These are phyloP conservation scores for Dromius quadrimaculatus DNA, from an alignment of 2,888 invertebrate species.

Conservation along the genomic window DNA sequence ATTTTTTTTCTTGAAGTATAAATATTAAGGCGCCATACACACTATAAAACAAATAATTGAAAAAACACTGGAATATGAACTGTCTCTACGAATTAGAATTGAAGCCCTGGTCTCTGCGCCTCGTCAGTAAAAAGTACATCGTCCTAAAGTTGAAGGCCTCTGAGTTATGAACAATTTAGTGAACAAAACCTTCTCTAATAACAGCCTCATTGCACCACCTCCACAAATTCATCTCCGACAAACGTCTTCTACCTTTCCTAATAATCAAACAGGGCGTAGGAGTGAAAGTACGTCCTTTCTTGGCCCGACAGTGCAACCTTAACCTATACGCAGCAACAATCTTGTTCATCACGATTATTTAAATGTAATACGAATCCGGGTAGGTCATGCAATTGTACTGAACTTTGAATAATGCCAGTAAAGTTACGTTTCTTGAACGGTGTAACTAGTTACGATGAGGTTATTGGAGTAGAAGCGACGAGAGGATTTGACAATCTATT, in stretches of 20 bases:
- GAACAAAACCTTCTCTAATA: constrained; percentile 36
- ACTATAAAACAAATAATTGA: no score
- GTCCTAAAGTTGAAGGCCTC: constrained; percentile 23
- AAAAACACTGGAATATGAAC: no score
- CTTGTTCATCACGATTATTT: constrained; percentile 57
- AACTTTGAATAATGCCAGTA: constrained; percentile 50
- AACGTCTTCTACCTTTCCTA: neutral
- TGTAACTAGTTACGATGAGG: constrained; percentile 35
- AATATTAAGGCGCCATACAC: no score
- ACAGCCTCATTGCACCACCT: constrained; percentile 11
- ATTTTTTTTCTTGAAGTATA: no score
- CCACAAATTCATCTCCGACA: constrained; percentile 1
- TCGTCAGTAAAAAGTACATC: no score
- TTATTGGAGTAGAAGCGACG: constrained; percentile 31
- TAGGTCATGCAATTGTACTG: constrained; percentile 55
- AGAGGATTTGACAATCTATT: constrained; percentile 18
- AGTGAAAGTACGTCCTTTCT: constrained; percentile 53
- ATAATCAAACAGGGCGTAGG: constrained; percentile 2
- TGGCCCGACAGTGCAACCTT: constrained; percentile 57
- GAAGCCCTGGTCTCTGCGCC: no score
- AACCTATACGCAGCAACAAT: constrained; percentile 57
- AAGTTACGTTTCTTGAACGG: constrained; percentile 32
- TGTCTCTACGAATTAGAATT: no score
- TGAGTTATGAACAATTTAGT: constrained; percentile 10
- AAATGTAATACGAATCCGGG: constrained; percentile 57